Evolutionary conservation across 2,797 vertebrate genomes (phyloP).

Genomic region (Alfaro cultratus): DNA sequence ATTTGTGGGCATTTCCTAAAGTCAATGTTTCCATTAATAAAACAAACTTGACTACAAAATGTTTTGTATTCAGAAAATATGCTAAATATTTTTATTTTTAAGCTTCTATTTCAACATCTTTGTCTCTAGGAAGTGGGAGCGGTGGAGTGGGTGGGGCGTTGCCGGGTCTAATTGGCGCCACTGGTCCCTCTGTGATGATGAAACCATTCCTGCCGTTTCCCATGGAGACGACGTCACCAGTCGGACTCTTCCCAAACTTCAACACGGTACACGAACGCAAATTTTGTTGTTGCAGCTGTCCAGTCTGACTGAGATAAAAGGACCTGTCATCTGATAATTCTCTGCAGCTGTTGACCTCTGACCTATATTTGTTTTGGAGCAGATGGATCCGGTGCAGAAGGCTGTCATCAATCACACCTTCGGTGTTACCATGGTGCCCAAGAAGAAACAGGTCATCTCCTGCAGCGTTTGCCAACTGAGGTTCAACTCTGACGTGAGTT

Average conservation of each 20-base stretch:
- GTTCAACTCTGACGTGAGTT: constrained; percentile 96
- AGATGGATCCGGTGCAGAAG: constrained; percentile 99
- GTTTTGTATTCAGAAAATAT: background rate
- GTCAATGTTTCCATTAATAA: background rate
- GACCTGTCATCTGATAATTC: constrained; percentile 13
- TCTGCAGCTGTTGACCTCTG: constrained; percentile 39
- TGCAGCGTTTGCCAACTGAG: constrained; percentile 96
- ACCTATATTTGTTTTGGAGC: constrained; percentile 68
- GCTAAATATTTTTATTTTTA: background rate
- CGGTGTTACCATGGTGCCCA: constrained; percentile 92
- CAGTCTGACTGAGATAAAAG: constrained; percentile 19
- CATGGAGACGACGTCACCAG: constrained; percentile 87
- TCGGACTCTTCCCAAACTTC: constrained; percentile 96
- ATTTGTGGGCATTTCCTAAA: background rate
- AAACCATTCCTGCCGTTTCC: constrained; percentile 94
- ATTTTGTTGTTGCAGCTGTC: constrained; percentile 6
- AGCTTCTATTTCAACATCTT: background rate
- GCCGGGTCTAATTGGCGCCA: constrained; percentile 84
- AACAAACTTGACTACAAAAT: background rate
- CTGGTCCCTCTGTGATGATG: constrained; percentile 90
- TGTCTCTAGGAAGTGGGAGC: constrained; percentile 83
- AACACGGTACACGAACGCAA: constrained; percentile 86
- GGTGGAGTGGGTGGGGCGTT: constrained; percentile 83
- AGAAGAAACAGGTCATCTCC: constrained; percentile 95
- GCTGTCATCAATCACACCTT: constrained; percentile 99